A percentile compares a stretch with the other conserved stretches of the same genome.
Evolutionary conservation across 2,113 vertebrate genomes (phyloP).

Genomic region (Leucoraja erinaceus): DNA sequence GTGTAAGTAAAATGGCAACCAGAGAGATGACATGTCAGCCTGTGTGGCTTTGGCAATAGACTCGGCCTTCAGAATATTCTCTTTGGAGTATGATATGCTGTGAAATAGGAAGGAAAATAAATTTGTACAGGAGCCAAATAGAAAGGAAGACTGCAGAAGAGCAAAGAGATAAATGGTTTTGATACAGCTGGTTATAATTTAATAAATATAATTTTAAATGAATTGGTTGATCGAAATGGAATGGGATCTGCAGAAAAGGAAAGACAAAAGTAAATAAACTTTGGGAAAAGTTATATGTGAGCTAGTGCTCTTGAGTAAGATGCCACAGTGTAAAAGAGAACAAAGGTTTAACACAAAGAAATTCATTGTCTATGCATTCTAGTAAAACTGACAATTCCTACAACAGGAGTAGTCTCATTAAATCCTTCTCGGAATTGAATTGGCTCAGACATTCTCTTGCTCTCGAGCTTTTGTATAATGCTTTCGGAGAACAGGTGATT

Average conservation of each 20-base stretch:
- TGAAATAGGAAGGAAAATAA: no score
- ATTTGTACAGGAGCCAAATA: background rate
- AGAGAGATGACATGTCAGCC: no score
- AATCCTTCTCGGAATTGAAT: background rate
- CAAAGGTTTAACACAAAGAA: background rate
- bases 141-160: background rate
- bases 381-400: background rate
- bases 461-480: background rate
- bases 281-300: background rate
- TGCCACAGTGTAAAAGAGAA: background rate
- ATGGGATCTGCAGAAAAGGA: background rate
- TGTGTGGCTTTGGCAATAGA: no score
- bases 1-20: background rate
- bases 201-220: background rate
- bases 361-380: background rate
- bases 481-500: background rate
- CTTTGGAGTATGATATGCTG: no score
- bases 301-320: background rate
- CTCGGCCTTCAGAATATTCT: no score
- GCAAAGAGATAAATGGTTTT: background rate
- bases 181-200: background rate
- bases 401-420: background rate
- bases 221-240: no score
- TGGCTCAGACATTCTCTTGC: background rate
- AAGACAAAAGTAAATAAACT: background rate